Evolutionary conservation across 2,113 vertebrate species (phyloP).

Genomic region (Apteryx mantelli): DNA sequence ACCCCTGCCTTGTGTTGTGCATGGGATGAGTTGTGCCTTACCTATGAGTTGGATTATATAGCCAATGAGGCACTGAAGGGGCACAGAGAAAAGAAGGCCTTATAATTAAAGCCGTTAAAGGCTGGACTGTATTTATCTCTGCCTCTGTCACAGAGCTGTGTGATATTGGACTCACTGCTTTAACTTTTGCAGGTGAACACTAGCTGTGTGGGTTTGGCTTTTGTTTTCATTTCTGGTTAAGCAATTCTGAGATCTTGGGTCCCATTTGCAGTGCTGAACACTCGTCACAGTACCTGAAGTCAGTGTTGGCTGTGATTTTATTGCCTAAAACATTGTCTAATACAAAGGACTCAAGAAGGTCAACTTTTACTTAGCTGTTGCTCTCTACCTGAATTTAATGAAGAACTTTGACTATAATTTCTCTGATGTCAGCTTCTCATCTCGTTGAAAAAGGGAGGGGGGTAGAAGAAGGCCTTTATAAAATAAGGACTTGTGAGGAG

Average conservation of each 20-base stretch:
- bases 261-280: neutral
- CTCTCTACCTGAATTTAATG: conserved; percentile 17
- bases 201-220: neutral
- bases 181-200: neutral
- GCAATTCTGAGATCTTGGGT: neutral
- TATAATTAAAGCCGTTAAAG: neutral
- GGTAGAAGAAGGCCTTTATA: neutral
- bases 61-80: neutral
- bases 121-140: neutral
- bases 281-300: neutral
- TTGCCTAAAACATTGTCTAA: neutral
- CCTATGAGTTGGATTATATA: neutral
- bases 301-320: neutral
- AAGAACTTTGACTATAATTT: neutral
- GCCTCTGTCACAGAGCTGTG: neutral
- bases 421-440: neutral
- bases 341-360: neutral
- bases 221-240: neutral
- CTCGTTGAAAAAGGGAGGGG: neutral
- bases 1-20: neutral
- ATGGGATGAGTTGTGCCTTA: neutral
- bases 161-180: neutral
- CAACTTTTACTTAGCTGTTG: neutral
- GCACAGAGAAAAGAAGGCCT: neutral
- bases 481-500: neutral